These are phyloP conservation scores for Psilopsiagon aurifrons DNA, from an alignment of 2,113 vertebrate species.

Conservation along the genomic window DNA sequence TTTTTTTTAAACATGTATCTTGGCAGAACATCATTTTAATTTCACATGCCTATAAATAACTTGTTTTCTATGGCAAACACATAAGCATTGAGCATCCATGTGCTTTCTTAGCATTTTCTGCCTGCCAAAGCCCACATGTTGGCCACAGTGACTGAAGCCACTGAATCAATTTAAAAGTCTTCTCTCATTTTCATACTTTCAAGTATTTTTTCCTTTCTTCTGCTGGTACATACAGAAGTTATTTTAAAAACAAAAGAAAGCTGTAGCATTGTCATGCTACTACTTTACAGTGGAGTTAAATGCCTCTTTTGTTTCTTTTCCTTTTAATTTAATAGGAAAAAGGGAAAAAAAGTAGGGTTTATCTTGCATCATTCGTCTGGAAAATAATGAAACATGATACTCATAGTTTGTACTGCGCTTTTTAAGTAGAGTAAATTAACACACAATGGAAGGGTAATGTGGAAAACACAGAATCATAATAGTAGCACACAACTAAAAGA, in stretches of 20 bases:
- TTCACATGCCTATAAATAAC: conserved; percentile 11
- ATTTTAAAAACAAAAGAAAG: conserved; percentile 11
- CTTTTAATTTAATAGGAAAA: neutral
- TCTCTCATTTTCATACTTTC: neutral
- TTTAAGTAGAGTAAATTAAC: neutral
- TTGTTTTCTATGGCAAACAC: neutral
- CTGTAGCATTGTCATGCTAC: neutral
- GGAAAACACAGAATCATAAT: neutral
- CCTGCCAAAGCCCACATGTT: conserved; percentile 3
- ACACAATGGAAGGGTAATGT: neutral
- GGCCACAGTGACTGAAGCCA: neutral
- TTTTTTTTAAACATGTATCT: neutral
- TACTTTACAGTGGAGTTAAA: neutral
- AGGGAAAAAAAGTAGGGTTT: neutral
- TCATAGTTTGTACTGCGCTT: neutral
- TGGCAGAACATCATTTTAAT: conserved; percentile 34
- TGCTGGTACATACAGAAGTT: neutral
- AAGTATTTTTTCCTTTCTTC: neutral
- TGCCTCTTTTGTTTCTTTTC: neutral
- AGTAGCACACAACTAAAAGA: neutral
- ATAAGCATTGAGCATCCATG: neutral
- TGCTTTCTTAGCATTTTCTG: neutral
- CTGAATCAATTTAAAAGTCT: neutral
- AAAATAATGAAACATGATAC: neutral
- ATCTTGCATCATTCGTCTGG: neutral